phyloP scores from a whole-genome alignment of 2,797 vertebrate species.

The Catharus ustulatus region DNA sequence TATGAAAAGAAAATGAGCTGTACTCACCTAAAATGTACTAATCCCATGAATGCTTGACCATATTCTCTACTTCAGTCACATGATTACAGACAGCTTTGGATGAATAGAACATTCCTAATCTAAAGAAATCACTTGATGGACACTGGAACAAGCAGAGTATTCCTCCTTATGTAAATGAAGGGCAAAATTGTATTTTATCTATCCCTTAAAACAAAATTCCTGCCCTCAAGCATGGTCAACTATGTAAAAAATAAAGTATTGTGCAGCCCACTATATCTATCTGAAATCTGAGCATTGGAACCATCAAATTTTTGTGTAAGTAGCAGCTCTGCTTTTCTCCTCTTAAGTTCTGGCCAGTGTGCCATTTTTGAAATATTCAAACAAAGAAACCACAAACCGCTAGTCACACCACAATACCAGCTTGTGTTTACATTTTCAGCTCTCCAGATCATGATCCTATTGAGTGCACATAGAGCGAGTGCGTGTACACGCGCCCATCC shows the following conservation, averaged over 20 bases:
- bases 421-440: conserved; percentile 85
- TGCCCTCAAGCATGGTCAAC: conserved; percentile 40
- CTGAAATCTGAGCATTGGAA: conserved; percentile 48
- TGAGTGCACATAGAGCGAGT: conserved; percentile 82
- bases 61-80: neutral
- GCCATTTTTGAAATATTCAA: conserved; percentile 82
- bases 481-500: conserved; percentile 79
- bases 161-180: conserved; percentile 30
- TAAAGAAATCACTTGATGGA: neutral
- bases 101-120: neutral
- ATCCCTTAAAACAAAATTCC: conserved; percentile 59
- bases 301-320: conserved; percentile 23
- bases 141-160: neutral
- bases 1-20: neutral
- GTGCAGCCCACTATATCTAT: conserved; percentile 21
- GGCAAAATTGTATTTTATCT: conserved; percentile 29
- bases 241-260: conserved; percentile 19
- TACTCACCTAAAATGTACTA: neutral
- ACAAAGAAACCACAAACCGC: conserved; percentile 83
- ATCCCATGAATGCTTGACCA: neutral
- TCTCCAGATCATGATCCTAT: conserved; percentile 84
- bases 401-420: conserved; percentile 84
- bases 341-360: conserved; percentile 81
- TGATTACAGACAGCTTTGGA: neutral
- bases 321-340: conserved; percentile 71